Conservation (phyloP, 1,140 invertebrate genomes). For the Drosophila ohnishii region DNA sequence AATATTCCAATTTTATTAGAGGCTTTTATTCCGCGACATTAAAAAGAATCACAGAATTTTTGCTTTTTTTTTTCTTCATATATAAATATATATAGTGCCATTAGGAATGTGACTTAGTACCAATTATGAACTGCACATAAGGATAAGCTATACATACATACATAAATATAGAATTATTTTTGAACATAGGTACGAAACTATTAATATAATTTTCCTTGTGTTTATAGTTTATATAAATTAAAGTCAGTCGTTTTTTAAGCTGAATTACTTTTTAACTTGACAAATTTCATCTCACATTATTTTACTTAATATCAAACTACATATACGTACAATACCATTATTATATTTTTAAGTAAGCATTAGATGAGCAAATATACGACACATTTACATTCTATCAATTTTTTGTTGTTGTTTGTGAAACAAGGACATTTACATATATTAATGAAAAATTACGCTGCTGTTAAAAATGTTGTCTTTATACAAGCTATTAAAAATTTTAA, state of each 20-base stretch:
- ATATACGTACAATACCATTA: slow-evolving; percentile 56
- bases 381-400: slow-evolving; percentile 31
- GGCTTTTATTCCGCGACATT: slow-evolving; percentile 5
- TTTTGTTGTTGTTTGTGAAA: slow-evolving; percentile 6
- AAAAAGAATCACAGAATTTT: slow-evolving; percentile 17
- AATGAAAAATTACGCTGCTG: neutral
- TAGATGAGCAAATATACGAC: slow-evolving; percentile 51
- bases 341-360: slow-evolving; percentile 16
- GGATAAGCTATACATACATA: slow-evolving; percentile 12
- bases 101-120: slow-evolving; percentile 35
- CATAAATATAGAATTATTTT: slow-evolving; percentile 7
- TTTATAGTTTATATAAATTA: slow-evolving; percentile 43
- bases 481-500: neutral
- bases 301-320: slow-evolving; percentile 37
- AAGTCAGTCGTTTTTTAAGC: slow-evolving; percentile 70
- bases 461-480: neutral
- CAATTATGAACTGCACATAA: slow-evolving; percentile 27
- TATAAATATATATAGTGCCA: slow-evolving; percentile 4
- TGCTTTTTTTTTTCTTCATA: neutral
- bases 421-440: neutral
- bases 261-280: slow-evolving; percentile 56
- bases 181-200: slow-evolving; percentile 19
- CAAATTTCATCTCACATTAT: slow-evolving; percentile 43
- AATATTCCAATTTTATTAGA: slow-evolving; percentile 24
- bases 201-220: slow-evolving; percentile 42